Evolutionary conservation across 2,113 vertebrate species (phyloP).

Genomic region (Hyla sarda): DNA sequence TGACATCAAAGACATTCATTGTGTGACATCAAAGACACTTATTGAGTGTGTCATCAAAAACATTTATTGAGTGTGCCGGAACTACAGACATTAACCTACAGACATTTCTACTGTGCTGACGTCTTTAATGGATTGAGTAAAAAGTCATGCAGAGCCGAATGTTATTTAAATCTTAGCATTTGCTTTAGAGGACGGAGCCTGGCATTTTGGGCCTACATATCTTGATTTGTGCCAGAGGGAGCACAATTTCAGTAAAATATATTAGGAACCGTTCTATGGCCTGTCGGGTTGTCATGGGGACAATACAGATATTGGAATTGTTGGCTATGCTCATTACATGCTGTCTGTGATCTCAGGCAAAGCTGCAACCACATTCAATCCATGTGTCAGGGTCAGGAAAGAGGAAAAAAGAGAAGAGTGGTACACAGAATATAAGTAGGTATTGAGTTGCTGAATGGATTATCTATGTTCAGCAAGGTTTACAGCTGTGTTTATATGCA

Average conservation of each 20-base stretch:
- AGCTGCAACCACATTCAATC: constrained; percentile 5
- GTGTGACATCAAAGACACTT: too few relatives aligned
- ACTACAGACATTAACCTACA: too few relatives aligned
- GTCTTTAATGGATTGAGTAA: constrained; percentile 1
- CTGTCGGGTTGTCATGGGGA: constrained; percentile 44
- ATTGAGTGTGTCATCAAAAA: too few relatives aligned
- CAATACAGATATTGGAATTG: neutral
- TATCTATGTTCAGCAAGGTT: neutral
- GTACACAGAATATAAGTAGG: neutral
- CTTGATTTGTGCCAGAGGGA: constrained; percentile 14
- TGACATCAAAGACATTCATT: too few relatives aligned
- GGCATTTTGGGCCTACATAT: constrained; percentile 9
- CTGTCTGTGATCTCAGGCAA: constrained; percentile 4
- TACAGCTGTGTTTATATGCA: neutral
- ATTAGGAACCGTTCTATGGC: constrained; percentile 11
- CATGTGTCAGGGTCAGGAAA: constrained; percentile 3
- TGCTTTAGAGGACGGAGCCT: constrained; percentile 26
- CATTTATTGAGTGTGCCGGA: too few relatives aligned
- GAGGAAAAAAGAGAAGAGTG: neutral
- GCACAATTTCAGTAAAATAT: constrained; percentile 26
- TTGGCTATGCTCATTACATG: neutral
- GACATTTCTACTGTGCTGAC: constrained; percentile 23
- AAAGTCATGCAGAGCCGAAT: constrained; percentile 3
- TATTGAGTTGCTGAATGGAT: constrained; percentile 1
- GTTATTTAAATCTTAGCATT: constrained; percentile 27